Evolutionary conservation across 1,140 invertebrate genomes (phyloP).

Genomic region (Temnothorax longispinosus): DNA sequence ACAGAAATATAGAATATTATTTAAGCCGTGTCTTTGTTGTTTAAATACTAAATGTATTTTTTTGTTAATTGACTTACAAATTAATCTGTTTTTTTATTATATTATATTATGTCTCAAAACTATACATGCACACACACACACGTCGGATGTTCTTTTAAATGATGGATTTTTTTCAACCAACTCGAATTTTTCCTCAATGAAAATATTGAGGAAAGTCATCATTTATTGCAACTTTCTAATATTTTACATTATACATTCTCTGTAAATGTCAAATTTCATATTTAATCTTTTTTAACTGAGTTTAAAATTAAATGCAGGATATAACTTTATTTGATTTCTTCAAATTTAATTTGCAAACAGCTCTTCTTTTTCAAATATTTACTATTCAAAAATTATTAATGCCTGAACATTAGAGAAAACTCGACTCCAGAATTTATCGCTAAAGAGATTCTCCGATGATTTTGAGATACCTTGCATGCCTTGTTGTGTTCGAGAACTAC

Average conservation of each 20-base stretch:
- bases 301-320: neutral
- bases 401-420: neutral
- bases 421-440: neutral
- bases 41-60: constrained; percentile 54
- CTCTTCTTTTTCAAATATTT: neutral
- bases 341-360: neutral
- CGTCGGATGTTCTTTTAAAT: neutral
- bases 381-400: neutral
- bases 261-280: neutral
- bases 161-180: neutral
- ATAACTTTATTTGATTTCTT: neutral
- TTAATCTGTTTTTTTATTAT: constrained; percentile 48
- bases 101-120: neutral
- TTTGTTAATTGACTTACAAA: constrained; percentile 44
- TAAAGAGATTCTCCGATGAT: neutral
- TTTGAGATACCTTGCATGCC: neutral
- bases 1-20: constrained; percentile 71
- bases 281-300: neutral
- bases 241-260: neutral
- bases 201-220: neutral
- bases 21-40: constrained; percentile 68
- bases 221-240: neutral
- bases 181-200: neutral
- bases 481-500: constrained; percentile 29
- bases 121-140: neutral